Conservation (phyloP, 2,888 invertebrate genomes). For the Shargacucullia verbasci region DNA sequence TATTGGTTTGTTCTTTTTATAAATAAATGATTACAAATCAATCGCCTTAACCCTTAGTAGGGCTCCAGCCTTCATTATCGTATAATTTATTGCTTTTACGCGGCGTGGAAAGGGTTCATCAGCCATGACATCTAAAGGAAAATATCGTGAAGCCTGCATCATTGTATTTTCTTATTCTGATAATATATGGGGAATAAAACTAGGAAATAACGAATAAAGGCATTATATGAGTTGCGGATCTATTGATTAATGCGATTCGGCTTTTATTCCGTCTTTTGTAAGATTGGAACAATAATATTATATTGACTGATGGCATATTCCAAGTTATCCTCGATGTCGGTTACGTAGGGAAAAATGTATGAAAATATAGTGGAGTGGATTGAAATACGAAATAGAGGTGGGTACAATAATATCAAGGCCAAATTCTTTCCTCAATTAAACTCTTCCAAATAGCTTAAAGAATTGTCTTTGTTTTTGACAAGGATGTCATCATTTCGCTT, state of each 20-base stretch:
- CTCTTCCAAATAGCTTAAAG: slow-evolving; percentile 24
- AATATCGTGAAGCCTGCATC: slow-evolving; percentile 47
- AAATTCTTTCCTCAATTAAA: too few relatives aligned
- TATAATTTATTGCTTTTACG: slow-evolving; percentile 69
- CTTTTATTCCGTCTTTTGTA: slow-evolving; percentile 6
- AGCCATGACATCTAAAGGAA: slow-evolving; percentile 52
- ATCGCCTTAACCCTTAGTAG: slow-evolving; percentile 51
- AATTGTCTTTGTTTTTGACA: slow-evolving; percentile 31
- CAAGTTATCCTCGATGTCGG: too few relatives aligned
- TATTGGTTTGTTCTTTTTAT: too few relatives aligned
- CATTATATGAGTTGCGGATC: slow-evolving; percentile 9
- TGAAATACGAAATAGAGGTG: too few relatives aligned
- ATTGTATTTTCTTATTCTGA: slow-evolving; percentile 48
- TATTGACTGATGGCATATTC: too few relatives aligned
- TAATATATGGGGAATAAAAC: slow-evolving; percentile 35
- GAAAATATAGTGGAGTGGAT: too few relatives aligned
- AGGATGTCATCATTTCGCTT: slow-evolving; percentile 6
- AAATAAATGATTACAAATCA: slow-evolving; percentile 21
- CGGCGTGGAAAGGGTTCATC: slow-evolving; percentile 66
- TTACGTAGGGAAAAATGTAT: too few relatives aligned
- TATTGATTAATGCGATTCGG: slow-evolving; percentile 23
- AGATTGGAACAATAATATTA: too few relatives aligned
- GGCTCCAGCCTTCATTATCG: slow-evolving; percentile 64
- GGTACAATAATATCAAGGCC: too few relatives aligned
- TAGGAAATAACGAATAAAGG: slow-evolving; percentile 31